phyloP scores from a whole-genome alignment of 2,888 invertebrate species.

The Epistrophe grossulariae region DNA sequence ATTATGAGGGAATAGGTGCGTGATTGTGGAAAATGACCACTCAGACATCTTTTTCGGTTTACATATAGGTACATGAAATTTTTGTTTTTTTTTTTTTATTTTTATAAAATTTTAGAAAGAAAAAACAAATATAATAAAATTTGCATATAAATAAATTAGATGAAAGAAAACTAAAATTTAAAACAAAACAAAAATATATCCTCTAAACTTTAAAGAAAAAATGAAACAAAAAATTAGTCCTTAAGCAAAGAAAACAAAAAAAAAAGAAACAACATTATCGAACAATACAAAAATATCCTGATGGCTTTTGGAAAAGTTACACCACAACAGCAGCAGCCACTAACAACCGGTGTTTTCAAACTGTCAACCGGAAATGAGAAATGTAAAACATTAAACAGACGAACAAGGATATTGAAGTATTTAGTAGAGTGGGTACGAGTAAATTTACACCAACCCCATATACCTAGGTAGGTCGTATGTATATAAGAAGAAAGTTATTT shows the following conservation, averaged over 20 bases:
- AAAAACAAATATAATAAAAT: conserved; percentile 43
- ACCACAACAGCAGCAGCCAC: conserved; percentile 20
- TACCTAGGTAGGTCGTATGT: not conserved
- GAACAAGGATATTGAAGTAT: conserved; percentile 1
- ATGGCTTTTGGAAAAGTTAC: conserved; percentile 43
- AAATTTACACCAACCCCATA: not conserved
- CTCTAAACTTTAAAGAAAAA: not conserved
- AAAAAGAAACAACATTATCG: not conserved
- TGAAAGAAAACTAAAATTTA: conserved; percentile 55
- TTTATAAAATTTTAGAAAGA: conserved; percentile 36
- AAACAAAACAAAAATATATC: conserved; percentile 43
- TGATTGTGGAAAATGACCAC: conserved; percentile 84
- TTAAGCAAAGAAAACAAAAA: conserved; percentile 1
- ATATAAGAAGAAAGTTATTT: conserved; percentile 23
- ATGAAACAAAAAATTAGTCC: conserved; percentile 16
- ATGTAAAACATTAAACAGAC: conserved; percentile 28
- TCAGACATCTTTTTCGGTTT: conserved; percentile 80
- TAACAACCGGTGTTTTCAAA: not conserved
- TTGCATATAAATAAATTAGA: conserved; percentile 54
- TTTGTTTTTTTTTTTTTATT: conserved; percentile 56
- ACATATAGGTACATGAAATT: conserved; percentile 13
- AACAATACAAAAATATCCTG: conserved; percentile 27
- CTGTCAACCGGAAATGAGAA: conserved; percentile 26
- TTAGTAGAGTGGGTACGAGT: not conserved
- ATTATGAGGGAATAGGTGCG: conserved; percentile 84